Conservation (phyloP, 2,888 invertebrate genomes). For the Polia nebulosa region DNA sequence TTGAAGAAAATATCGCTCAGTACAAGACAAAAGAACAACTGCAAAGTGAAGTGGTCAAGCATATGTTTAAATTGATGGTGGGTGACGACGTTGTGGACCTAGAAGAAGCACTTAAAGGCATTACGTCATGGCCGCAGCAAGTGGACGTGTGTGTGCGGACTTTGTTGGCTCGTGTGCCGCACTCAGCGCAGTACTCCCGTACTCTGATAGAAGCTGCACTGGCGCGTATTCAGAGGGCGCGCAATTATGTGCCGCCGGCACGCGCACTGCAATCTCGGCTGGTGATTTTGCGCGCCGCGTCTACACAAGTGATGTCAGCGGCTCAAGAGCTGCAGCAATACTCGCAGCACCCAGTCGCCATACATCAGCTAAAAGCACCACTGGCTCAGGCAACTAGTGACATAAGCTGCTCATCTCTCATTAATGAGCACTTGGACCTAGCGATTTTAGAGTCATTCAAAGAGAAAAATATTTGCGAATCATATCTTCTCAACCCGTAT, state of each 20-base stretch:
- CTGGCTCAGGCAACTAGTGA: constrained; percentile 68
- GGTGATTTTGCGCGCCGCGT: constrained; percentile 62
- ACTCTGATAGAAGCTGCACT: constrained; percentile 70
- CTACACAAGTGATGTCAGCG: not conserved
- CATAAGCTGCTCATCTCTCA: constrained; percentile 67
- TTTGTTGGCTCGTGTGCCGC: constrained; percentile 67
- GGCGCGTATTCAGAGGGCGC: constrained; percentile 65
- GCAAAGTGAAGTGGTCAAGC: constrained; percentile 67
- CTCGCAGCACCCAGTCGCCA: constrained; percentile 45
- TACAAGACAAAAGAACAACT: constrained; percentile 62
- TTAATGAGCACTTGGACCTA: constrained; percentile 69
- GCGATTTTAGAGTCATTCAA: constrained; percentile 65
- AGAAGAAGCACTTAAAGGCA: constrained; percentile 45
- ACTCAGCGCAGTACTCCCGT: constrained; percentile 72
- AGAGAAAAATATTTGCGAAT: constrained; percentile 71
- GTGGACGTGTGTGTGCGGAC: constrained; percentile 65
- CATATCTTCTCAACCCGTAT: constrained; percentile 51
- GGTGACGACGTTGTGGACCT: constrained; percentile 53
- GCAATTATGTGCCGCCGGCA: constrained; percentile 43
- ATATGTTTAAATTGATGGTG: constrained; percentile 71
- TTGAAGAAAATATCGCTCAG: constrained; percentile 62
- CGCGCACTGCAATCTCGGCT: constrained; percentile 67
- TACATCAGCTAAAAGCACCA: constrained; percentile 65
- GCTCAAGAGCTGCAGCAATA: constrained; percentile 16
- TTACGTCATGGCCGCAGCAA: constrained; percentile 70